Percentiles rank a stretch among this genome's conserved stretches.
Conservation (phyloP, 2,113 vertebrate genomes). For the Pleuronectes platessa region DNA sequence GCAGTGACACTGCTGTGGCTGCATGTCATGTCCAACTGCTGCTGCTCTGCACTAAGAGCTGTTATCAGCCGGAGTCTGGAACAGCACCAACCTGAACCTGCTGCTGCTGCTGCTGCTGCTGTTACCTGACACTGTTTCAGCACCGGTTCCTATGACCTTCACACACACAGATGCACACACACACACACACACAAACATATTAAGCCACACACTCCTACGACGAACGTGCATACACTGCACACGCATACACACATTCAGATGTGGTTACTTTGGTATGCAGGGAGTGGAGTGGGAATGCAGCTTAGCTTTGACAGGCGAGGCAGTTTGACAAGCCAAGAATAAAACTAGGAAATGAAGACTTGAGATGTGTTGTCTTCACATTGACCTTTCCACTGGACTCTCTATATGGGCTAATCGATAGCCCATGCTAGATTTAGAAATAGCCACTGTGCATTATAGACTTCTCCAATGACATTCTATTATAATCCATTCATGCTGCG, state of each 20-base stretch:
- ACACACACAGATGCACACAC: constrained; percentile 15
- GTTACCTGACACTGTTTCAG: constrained; percentile 52
- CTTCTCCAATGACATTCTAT: constrained; percentile 59
- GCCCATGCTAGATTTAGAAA: constrained; percentile 69
- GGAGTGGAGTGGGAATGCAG: constrained; percentile 56
- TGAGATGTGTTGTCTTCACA: constrained; percentile 66
- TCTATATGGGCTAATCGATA: constrained; percentile 69
- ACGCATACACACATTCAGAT: constrained; percentile 14
- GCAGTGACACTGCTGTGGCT: constrained; percentile 24
- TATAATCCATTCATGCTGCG: constrained; percentile 37
- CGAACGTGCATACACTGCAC: not conserved
- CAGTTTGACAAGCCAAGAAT: constrained; percentile 77
- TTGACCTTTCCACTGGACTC: constrained; percentile 70
- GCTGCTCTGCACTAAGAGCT: constrained; percentile 42
- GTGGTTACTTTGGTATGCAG: constrained; percentile 68
- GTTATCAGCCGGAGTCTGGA: constrained; percentile 51
- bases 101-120: constrained; percentile 13
- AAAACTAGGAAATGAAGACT: constrained; percentile 78
- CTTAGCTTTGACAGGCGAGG: constrained; percentile 70
- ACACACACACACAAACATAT: constrained; percentile 9
- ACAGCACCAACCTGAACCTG: constrained; percentile 40
- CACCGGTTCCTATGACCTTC: constrained; percentile 57
- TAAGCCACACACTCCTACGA: not conserved
- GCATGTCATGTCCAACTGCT: constrained; percentile 48
- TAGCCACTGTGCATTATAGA: constrained; percentile 44